phyloP scores from a whole-genome alignment of 2,888 invertebrate genomes.

The Aleiodes alternator region DNA sequence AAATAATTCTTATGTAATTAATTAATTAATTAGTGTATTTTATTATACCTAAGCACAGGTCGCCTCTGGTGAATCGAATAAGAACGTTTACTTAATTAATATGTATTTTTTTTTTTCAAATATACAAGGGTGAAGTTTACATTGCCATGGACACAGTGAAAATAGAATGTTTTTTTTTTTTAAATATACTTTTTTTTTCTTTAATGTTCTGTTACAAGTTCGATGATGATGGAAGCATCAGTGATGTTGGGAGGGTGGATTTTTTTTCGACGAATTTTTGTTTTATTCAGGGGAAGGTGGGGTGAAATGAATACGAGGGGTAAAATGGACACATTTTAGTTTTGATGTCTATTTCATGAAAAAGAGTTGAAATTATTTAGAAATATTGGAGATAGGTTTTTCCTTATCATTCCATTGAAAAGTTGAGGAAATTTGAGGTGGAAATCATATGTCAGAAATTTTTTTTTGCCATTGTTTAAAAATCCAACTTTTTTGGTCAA shows the following conservation, averaged over 20 bases:
- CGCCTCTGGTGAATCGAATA: slow-evolving; percentile 37
- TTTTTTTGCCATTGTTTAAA: too few relatives aligned
- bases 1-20: slow-evolving; percentile 6
- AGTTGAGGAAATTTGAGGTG: too few relatives aligned
- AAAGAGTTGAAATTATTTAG: too few relatives aligned
- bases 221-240: slow-evolving; percentile 45
- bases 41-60: slow-evolving; percentile 40
- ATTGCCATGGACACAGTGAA: slow-evolving; percentile 52
- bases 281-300: not conserved
- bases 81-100: slow-evolving; percentile 37
- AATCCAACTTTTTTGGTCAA: too few relatives aligned
- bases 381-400: too few relatives aligned
- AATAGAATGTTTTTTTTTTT: slow-evolving; percentile 48
- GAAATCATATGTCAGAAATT: too few relatives aligned
- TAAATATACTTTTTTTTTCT: slow-evolving; percentile 32
- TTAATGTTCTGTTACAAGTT: slow-evolving; percentile 37
- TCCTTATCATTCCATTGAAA: too few relatives aligned
- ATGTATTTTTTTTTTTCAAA: slow-evolving; percentile 30
- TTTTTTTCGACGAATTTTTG: not conserved
- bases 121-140: slow-evolving; percentile 38
- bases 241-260: slow-evolving; percentile 35
- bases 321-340: too few relatives aligned
- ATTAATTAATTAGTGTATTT: slow-evolving; percentile 9
- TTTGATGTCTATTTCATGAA: too few relatives aligned
- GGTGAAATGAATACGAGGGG: too few relatives aligned